phyloP scores from a whole-genome alignment of 1,140 invertebrate genomes.

The Bombus turneri region DNA sequence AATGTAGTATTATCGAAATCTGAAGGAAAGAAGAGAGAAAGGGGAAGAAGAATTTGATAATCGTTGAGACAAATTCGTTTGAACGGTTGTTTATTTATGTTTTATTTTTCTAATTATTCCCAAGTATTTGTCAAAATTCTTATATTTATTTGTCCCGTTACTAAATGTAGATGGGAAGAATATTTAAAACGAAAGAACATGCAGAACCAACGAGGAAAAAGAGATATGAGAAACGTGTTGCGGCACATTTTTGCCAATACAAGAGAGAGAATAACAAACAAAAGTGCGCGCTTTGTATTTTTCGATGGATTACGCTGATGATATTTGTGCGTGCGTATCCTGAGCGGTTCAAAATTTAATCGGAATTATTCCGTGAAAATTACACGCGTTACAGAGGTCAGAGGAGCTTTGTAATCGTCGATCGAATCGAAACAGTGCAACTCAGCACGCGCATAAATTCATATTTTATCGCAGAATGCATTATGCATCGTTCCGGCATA shows the following conservation, averaged over 20 bases:
- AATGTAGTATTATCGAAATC: too few species aligned
- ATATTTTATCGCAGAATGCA: slow-evolving; percentile 67
- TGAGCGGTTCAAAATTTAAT: slow-evolving; percentile 43
- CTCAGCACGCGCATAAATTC: slow-evolving; percentile 66
- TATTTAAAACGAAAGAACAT: not conserved
- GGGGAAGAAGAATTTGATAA: too few species aligned
- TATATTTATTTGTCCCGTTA: not conserved
- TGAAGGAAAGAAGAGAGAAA: too few species aligned
- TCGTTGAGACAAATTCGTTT: too few species aligned
- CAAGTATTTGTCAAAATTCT: not conserved
- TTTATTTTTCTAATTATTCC: not conserved
- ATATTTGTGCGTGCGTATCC: slow-evolving; percentile 23
- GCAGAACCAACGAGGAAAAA: not conserved
- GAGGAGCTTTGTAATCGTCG: slow-evolving; percentile 49
- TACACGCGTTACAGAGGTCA: slow-evolving; percentile 51
- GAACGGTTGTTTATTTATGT: too few species aligned
- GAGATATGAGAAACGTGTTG: not conserved
- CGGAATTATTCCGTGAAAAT: slow-evolving; percentile 54
- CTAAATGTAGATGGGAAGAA: not conserved
- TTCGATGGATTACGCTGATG: slow-evolving; percentile 26
- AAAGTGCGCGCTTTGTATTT: slow-evolving; percentile 22
- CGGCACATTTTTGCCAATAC: slow-evolving; percentile 14
- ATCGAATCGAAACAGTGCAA: slow-evolving; percentile 58
- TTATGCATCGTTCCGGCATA: slow-evolving; percentile 65
- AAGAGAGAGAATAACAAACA: not conserved